Evolutionary conservation across 2,888 invertebrate genomes (phyloP), one percentile per base, ranked within the genome.

Genomic region (Allacma fusca): DNA sequence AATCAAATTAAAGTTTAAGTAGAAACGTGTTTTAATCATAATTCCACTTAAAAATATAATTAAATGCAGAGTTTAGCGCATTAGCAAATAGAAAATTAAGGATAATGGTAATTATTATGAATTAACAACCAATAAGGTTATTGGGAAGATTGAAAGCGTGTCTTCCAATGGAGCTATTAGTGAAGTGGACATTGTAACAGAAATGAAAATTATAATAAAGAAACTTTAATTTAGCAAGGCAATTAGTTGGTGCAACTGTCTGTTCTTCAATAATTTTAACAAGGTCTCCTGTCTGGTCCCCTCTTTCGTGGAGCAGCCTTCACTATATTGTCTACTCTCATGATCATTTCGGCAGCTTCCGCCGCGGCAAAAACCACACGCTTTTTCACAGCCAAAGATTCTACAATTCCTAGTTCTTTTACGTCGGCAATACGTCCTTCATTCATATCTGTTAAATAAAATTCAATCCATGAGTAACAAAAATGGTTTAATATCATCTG

Each of bases 281-380:
- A 94, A 76, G 91, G 91, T 83, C 95, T 93, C 85, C 93, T 91
- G 87, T 98, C 98, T 80, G 93, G 93, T 0, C 91, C 92, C 80
- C 98, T 92, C 85, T 91, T 92, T 82, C 96, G 91, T 12, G 96
- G 96, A 40, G 96, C 96, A 13, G 96, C 91, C 87, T 92, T 94
- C 80, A 99, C 92, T 83, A 99, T 99, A 88, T 97, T 93, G 88
- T 99, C 99, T 0, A 99, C 99, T 76, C 99, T 92, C 24, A 99
- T 90, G 85, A 99, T 98, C 95, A 99, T 97, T 88, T 99, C 98
- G 0, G 98, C 98, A 0, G 98, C 98, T 88, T 99, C 99, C 0
- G 96, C 88, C 0, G 98, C 99, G 9, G 97, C 96, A 79, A 96
- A 86, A 75, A 99, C 88, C 70, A 99, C 97, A 87, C 98, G 98